These are phyloP conservation scores for Bombus impatiens DNA, from an alignment of 1,140 invertebrate genomes.

Conservation along the genomic window DNA sequence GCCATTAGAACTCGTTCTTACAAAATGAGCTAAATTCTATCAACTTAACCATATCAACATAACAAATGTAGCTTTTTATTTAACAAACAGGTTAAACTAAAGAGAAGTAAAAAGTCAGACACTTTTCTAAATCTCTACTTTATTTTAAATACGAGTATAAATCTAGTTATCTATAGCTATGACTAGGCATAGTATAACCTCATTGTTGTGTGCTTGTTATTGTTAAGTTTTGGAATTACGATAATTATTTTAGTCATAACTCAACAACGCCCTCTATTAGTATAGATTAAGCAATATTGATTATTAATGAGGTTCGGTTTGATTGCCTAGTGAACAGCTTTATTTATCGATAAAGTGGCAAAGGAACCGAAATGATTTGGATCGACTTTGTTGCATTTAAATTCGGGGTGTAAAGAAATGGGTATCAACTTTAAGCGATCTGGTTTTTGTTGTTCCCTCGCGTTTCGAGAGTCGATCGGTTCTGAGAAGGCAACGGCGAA, in stretches of 20 bases:
- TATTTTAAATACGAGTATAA: not conserved
- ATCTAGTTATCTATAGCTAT: no score
- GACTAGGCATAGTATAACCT: no score
- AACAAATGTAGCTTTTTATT: no score
- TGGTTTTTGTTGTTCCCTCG: conserved; percentile 9
- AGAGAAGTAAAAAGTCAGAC: not conserved
- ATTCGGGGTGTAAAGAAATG: not conserved
- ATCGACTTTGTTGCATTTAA: conserved; percentile 2
- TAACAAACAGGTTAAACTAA: not conserved
- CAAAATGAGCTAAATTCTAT: not conserved
- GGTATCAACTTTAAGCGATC: conserved; percentile 2
- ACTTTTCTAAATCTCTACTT: not conserved
- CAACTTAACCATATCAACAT: no score
- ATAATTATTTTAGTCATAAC: not conserved
- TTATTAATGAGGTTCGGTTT: not conserved
- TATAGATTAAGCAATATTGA: not conserved
- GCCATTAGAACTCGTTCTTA: not conserved
- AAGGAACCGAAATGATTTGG: not conserved
- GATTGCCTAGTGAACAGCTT: not conserved
- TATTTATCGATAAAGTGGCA: not conserved
- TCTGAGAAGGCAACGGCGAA: conserved; percentile 70
- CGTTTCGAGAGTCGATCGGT: conserved; percentile 69
- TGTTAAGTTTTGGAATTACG: not conserved
- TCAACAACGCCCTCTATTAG: not conserved
- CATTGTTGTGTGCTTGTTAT: no score